A percentile compares a stretch with the other conserved stretches of the same genome.
Evolutionary conservation across 2,797 vertebrate species (phyloP).

Genomic region (Enoplosus armatus): DNA sequence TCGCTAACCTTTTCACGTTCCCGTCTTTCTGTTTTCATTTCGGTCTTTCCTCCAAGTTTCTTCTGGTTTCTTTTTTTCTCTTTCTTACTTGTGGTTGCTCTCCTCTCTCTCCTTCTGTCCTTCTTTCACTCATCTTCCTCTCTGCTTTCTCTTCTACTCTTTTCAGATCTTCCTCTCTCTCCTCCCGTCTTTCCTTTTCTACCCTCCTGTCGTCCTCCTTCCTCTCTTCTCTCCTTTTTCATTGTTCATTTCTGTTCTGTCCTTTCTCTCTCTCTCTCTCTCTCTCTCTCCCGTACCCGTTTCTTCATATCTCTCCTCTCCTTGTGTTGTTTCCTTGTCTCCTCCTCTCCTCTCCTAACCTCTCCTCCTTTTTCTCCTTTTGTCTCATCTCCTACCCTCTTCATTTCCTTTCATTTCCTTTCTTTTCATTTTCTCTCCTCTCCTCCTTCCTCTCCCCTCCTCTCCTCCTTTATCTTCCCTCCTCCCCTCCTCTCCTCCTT

Average conservation of each 20-base stretch:
- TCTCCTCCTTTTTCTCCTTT: background rate
- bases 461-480: too few species aligned
- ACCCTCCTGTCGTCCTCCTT: too few species aligned
- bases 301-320: background rate
- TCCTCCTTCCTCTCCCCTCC: background rate
- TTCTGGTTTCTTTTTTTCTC: background rate
- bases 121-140: background rate
- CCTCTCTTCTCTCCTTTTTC: background rate
- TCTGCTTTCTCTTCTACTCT: background rate
- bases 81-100: background rate
- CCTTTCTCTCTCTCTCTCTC: background rate
- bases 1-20: background rate
- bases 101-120: background rate
- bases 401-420: too few species aligned
- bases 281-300: background rate
- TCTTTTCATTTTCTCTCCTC: too few species aligned
- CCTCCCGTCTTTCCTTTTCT: background rate
- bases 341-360: background rate
- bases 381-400: too few species aligned
- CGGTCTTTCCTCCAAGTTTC: background rate
- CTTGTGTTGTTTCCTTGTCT: background rate
- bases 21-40: background rate
- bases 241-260: background rate
- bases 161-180: background rate
- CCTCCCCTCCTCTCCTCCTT: background rate